These are phyloP conservation scores for Heliconius sara DNA, from an alignment of 2,888 invertebrate species.

Conservation along the genomic window DNA sequence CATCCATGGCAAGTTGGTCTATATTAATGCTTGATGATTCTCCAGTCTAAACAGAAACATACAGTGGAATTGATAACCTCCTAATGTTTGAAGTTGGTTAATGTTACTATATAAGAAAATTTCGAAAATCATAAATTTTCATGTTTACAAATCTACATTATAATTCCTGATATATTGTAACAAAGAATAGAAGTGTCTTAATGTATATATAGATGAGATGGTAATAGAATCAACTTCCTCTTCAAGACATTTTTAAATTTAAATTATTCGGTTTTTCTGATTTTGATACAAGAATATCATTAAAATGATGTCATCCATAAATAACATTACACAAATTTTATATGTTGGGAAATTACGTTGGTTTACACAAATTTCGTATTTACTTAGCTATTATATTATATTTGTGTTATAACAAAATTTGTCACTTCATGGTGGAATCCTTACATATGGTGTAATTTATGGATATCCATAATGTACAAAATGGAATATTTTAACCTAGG, in stretches of 20 bases:
- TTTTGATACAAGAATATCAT: not conserved
- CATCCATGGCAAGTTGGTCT: constrained; percentile 64
- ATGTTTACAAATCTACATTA: not conserved
- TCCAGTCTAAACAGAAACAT: constrained; percentile 57
- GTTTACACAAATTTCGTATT: no score
- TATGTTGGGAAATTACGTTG: no score
- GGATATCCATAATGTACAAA: no score
- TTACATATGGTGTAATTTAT: no score
- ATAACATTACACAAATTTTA: no score
- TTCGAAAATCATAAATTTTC: no score
- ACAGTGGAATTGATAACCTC: not conserved
- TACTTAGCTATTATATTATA: no score
- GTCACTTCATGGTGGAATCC: no score
- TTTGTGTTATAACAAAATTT: no score
- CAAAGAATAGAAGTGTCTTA: not conserved
- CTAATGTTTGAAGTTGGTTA: not conserved
- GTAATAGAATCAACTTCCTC: not conserved
- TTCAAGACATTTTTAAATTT: not conserved
- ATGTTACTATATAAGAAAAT: no score
- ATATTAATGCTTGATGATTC: constrained; percentile 67
- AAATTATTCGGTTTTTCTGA: not conserved
- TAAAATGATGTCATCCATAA: not conserved
- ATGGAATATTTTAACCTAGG: no score
- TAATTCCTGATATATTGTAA: not conserved
- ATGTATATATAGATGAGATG: not conserved